Percentiles rank a stretch among this genome's conserved stretches.
phyloP scores from a whole-genome alignment of 2,888 invertebrate species.

The Nowickia ferox region DNA sequence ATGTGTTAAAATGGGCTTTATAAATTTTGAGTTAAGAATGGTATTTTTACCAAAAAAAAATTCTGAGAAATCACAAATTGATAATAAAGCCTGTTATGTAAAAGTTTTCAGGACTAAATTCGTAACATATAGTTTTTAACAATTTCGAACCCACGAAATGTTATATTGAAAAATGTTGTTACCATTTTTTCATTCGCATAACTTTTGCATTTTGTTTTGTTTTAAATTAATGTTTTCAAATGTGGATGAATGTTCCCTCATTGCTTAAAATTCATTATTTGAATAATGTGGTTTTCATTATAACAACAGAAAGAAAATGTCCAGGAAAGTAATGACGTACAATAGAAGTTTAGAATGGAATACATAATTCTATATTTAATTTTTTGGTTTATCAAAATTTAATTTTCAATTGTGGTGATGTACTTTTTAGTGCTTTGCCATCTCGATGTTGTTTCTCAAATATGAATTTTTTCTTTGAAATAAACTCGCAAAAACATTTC shows the following conservation, averaged over 20 bases:
- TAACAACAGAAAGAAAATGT: conserved; percentile 38
- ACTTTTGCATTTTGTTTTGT: not conserved
- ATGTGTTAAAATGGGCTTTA: conserved; percentile 42
- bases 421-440: not conserved
- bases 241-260: conserved; percentile 16
- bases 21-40: conserved; percentile 45
- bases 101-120: conserved; percentile 1
- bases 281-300: conserved; percentile 8
- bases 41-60: conserved; percentile 41
- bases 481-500: not conserved
- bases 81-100: conserved; percentile 48
- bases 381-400: conserved; percentile 7
- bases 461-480: not conserved
- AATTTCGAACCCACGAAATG: not conserved
- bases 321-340: conserved; percentile 11
- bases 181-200: not conserved
- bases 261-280: conserved; percentile 18
- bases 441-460: not conserved
- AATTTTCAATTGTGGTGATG: not conserved
- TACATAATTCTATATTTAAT: not conserved
- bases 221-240: conserved; percentile 12
- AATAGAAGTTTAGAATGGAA: not conserved
- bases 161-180: not conserved
- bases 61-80: conserved; percentile 44
- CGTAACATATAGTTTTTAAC: not conserved